Percentiles rank a stretch among this genome's conserved stretches.
phyloP scores from a whole-genome alignment of 2,888 invertebrate genomes.

The Lagria hirta region DNA sequence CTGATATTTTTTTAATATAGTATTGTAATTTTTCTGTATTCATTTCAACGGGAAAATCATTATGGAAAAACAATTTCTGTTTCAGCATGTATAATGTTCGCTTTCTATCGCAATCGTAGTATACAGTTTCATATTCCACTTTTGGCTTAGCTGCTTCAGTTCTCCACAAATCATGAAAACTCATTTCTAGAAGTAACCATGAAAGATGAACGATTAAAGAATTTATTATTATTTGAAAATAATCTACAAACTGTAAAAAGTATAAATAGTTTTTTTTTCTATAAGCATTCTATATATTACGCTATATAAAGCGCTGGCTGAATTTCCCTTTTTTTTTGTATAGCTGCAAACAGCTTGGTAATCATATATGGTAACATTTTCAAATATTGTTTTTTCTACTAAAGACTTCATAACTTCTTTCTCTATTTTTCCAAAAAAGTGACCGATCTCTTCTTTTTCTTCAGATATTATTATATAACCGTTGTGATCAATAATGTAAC shows the following conservation, averaged over 20 bases:
- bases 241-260: conserved; percentile 51
- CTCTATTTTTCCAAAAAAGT: conserved; percentile 83
- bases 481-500: conserved; percentile 89
- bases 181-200: conserved; percentile 47
- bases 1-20: conserved; percentile 70
- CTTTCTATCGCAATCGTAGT: conserved; percentile 48
- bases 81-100: conserved; percentile 44
- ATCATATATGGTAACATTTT: conserved; percentile 77
- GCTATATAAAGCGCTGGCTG: conserved; percentile 42
- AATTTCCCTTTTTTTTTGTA: conserved; percentile 51
- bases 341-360: conserved; percentile 82
- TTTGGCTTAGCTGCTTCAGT: too few relatives aligned
- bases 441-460: conserved; percentile 69
- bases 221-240: conserved; percentile 49
- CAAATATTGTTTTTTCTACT: conserved; percentile 70
- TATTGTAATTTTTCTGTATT: conserved; percentile 52
- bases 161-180: conserved; percentile 40
- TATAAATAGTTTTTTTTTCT: conserved; percentile 7
- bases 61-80: conserved; percentile 25
- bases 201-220: conserved; percentile 53
- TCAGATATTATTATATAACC: conserved; percentile 82
- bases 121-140: conserved; percentile 42
- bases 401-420: conserved; percentile 76
- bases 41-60: conserved; percentile 19
- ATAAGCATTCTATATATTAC: conserved; percentile 41